Base-by-base conservation (phyloP, 2,888 invertebrate genomes). In the Cetonia aurata region DNA sequence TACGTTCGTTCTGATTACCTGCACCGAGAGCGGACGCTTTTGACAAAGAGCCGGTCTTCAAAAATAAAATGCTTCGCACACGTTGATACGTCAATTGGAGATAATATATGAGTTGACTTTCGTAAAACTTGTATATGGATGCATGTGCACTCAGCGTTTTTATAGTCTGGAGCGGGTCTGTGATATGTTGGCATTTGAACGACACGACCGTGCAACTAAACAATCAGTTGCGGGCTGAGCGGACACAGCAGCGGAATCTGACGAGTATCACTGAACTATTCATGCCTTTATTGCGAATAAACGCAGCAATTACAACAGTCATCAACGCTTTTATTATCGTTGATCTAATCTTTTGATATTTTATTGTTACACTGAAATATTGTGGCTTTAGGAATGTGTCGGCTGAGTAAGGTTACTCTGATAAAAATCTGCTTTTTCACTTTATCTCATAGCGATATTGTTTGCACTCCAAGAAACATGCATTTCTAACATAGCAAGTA, bases 21-120 rank as follows among this genome's bases (percentile, higher is more conserved):
- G 48, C 37, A 19, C 13, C 37, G 33, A 42, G 31, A 67, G 55
- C 41, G 44, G 55, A 46, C 13, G 44, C 44, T 52, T 53, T 53
- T 55, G 67, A 67, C 62, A 62, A 62, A 62, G 62, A 67, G 83
- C 81, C 79, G 62, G 81, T 80, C 80, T 80, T 82, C 80, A 81
- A 83, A 83, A 83, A 83, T 83, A 80, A 62, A 82, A 81, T 81
- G 79, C 67, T 73, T 73, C 73, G 79, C 80, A 79, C 80, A 80
- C 81, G 81, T 78, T 78, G 79, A 77, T 79, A 80, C 77, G 82
- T 81, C 81, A 80, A 81, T 82, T 80, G 74, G 66, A 76, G 78
- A 81, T 83, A 82, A 83, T 80, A 81, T 80, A 83, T 79, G 79
- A 53, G 76, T 74, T 73, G 74, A 77, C 77, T 76, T 78, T 78